These are phyloP conservation scores for Anser cygnoides DNA, from an alignment of 2,113 vertebrate species.

Conservation along the genomic window DNA sequence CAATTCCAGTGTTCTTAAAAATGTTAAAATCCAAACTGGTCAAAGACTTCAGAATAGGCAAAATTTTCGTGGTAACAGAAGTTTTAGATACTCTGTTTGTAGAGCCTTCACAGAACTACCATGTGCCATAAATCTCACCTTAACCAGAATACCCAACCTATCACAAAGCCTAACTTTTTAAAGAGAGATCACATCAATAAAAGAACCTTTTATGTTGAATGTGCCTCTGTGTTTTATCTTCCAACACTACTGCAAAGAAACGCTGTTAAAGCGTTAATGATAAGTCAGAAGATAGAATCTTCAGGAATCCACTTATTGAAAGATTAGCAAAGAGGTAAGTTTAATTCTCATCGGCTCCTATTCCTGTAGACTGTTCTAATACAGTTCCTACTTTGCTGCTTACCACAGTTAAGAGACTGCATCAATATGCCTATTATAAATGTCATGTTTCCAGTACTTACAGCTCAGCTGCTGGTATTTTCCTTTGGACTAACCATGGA, in stretches of 20 bases:
- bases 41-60: neutral
- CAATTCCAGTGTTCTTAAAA: neutral
- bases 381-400: neutral
- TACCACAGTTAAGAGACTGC: conserved; percentile 6
- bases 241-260: conserved; percentile 1
- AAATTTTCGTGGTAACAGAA: neutral
- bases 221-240: conserved; percentile 1
- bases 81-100: neutral
- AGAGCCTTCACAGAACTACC: neutral
- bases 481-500: conserved; percentile 28
- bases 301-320: conserved; percentile 25
- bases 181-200: neutral
- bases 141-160: neutral
- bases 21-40: neutral
- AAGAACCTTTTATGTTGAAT: conserved; percentile 3
- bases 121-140: neutral
- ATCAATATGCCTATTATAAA: conserved; percentile 46
- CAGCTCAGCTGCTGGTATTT: conserved; percentile 52
- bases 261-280: conserved; percentile 2
- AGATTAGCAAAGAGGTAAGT: conserved; percentile 16
- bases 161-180: neutral
- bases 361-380: neutral
- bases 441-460: conserved; percentile 57
- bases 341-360: conserved; percentile 33
- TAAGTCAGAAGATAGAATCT: conserved; percentile 31